Base-by-base conservation (phyloP, 37 sponge, comb jelly and placozoan genomes). In the Mnemiopsis leidyi region DNA sequence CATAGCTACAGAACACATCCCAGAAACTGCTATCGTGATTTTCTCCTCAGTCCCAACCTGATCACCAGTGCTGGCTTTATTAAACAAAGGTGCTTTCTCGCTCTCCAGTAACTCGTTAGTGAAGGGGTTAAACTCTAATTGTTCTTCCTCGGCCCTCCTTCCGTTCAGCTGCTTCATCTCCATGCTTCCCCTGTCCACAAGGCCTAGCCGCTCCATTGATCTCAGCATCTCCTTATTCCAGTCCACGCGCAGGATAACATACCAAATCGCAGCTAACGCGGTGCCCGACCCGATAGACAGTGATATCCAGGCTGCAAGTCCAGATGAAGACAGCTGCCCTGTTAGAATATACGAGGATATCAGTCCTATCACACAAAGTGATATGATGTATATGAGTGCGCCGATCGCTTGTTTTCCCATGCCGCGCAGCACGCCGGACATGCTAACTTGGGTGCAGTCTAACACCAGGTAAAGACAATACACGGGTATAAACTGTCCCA, bases 391-490 rank as follows among this genome's bases (percentile, higher is more conserved):
- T 39, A 85, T 38, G 48, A 16, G 24, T 0, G 36, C 32, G 2
- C 90, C 90, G 3, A 85, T 20, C 21, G 29, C 90, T n/a, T 85
- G 90, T 26, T 85, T 85, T 2, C 90, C 90, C 61, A 85, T 35
- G 0, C 90, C 90, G 0, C 90, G 40, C 61, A 85, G 48, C 61
- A 85, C 61, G 5, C 90, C 90, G 24, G 25, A 40, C 29, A 85
- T 85, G 61, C 36, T 32, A 40, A 39, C 48, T 28, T 85, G 90
- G 29, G 90, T 39, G 25, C 36, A 32, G 90, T 85, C 90, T 3
- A 33, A 28, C 23, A 39, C 61, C 29, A 85, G 48, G 35, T 85
- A 39, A 3, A 40, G 48, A 40, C 90, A 85, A 61, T 32, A 85
- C 48, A 40, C 35, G 13, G 90, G 90, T 20, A 85, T 40, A 23